Evolutionary conservation across 2,113 vertebrate genomes (phyloP).

Genomic region (Zosterops borbonicus): DNA sequence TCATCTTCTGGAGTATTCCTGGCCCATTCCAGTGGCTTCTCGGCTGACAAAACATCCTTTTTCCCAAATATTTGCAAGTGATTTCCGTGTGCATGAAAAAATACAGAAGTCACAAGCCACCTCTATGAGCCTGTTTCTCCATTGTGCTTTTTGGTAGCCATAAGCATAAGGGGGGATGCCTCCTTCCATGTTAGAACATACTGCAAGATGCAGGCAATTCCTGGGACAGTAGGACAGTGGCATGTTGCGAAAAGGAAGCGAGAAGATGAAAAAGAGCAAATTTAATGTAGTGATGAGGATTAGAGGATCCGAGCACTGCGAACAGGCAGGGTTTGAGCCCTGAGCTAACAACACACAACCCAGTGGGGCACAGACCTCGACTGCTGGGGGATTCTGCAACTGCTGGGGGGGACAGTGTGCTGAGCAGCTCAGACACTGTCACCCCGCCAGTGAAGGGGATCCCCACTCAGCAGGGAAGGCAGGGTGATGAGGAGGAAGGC

Average conservation of each 20-base stretch:
- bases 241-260: background rate
- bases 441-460: background rate
- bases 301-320: accelerated
- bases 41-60: background rate
- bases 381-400: background rate
- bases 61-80: background rate
- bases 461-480: background rate
- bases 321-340: background rate
- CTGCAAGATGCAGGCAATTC: background rate
- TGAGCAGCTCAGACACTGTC: background rate
- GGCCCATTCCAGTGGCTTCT: background rate
- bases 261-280: background rate
- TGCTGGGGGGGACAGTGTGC: background rate
- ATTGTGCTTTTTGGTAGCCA: background rate
- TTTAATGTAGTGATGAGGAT: background rate
- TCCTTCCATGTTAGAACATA: background rate
- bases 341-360: accelerated
- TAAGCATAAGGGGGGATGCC: background rate
- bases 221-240: background rate
- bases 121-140: background rate
- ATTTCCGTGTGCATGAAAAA: background rate
- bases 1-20: background rate
- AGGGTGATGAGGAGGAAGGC: background rate
- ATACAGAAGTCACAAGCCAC: background rate
- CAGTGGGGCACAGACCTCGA: background rate